A percentile compares a stretch with the other conserved stretches of the same genome.
Conservation (phyloP, 2,888 invertebrate genomes). For the Drosophila ezoana region DNA sequence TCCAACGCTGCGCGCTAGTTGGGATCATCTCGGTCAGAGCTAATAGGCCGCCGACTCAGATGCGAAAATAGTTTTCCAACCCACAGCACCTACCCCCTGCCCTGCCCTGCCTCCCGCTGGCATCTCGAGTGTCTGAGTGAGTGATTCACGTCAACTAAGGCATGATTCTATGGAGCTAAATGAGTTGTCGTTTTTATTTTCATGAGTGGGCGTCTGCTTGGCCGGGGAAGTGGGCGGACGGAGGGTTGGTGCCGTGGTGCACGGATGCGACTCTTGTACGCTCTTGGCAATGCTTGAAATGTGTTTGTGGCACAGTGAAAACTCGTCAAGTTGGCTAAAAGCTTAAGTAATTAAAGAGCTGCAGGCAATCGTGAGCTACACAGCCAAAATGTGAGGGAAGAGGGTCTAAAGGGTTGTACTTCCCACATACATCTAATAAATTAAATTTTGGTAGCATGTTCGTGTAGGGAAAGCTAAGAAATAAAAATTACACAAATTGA, state of each 20-base stretch:
- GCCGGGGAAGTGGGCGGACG: neutral
- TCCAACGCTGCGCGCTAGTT: constrained; percentile 43
- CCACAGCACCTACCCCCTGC: neutral
- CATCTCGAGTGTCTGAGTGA: constrained; percentile 68
- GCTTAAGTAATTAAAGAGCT: constrained; percentile 41
- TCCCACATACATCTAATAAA: neutral
- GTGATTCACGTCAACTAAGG: constrained; percentile 78
- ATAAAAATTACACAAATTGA: neutral
- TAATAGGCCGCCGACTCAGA: constrained; percentile 66
- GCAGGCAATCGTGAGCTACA: neutral
- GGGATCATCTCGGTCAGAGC: constrained; percentile 66
- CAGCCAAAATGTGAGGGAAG: too few species aligned
- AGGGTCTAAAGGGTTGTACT: neutral
- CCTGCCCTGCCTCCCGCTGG: constrained; percentile 12
- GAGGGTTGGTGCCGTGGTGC: too few species aligned
- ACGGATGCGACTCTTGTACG: constrained; percentile 21
- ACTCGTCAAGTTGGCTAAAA: constrained; percentile 25
- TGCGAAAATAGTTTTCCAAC: constrained; percentile 69
- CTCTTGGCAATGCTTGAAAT: constrained; percentile 48
- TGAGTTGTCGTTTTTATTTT: constrained; percentile 73
- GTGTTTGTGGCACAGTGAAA: constrained; percentile 48
- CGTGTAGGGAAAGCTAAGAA: neutral
- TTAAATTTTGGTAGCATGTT: neutral
- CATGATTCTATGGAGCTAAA: constrained; percentile 76
- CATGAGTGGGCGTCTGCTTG: constrained; percentile 45